Percentiles rank a stretch among this genome's conserved stretches.
Evolutionary conservation across 2,113 vertebrate species (phyloP).

Genomic region (Odobenus rosmarus): DNA sequence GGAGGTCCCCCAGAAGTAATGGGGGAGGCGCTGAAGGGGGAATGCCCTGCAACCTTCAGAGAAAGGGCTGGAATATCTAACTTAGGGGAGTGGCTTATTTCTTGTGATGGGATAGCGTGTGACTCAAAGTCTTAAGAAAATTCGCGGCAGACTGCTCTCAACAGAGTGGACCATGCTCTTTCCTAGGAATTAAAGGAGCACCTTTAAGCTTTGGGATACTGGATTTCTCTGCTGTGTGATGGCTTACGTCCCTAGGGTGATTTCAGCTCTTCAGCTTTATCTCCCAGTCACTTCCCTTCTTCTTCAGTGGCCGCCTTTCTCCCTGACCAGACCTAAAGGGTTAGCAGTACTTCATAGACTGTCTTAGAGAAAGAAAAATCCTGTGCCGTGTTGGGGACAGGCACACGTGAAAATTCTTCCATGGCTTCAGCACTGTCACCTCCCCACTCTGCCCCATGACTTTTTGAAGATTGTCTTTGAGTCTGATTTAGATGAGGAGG

Average conservation of each 20-base stretch:
- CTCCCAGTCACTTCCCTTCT: not conserved
- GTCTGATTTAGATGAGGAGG: not conserved
- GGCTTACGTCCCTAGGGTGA: not conserved
- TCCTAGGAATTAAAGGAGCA: constrained; percentile 1
- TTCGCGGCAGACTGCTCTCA: not conserved
- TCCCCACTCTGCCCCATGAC: not conserved
- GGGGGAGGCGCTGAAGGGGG: not conserved
- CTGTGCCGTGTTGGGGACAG: not conserved
- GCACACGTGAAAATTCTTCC: not conserved
- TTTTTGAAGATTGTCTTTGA: constrained; percentile 14
- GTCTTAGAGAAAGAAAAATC: constrained; percentile 3
- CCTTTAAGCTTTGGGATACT: not conserved
- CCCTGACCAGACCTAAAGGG: not conserved
- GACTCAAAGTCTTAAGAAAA: constrained; percentile 10
- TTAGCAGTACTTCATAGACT: not conserved
- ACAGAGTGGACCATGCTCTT: not conserved
- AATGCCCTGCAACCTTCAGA: not conserved
- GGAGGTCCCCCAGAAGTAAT: not conserved
- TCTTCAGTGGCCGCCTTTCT: not conserved
- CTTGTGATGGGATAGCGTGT: not conserved
- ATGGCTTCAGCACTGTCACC: not conserved
- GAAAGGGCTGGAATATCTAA: not conserved
- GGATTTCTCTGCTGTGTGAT: not conserved
- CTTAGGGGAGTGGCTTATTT: not conserved
- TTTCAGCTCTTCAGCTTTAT: not conserved